Base-by-base conservation (phyloP, 2,888 invertebrate genomes). In the Diadegma fenestrale region DNA sequence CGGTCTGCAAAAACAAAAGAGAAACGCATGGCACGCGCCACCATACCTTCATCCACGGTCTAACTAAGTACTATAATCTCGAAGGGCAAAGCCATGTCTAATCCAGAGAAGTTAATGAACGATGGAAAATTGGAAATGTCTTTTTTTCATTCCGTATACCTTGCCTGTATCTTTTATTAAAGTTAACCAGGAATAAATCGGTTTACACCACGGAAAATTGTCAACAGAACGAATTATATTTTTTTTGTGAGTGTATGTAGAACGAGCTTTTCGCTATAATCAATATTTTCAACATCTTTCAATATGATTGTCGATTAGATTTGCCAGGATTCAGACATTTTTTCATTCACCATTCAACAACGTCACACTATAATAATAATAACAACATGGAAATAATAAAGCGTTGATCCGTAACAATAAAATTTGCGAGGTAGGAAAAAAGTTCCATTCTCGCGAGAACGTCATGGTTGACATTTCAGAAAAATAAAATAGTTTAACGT, bases 1-100 rank as follows among this genome's bases (percentile, higher is more conserved):
- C 88, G 90, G 90, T 90, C 91, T 92, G 92, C 91, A 93, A 92
- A 93, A 93, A 92, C 92, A 93, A 93, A 93, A 93, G 92, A 91
- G 91, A 90, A 90, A 90, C 90, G 90, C 89, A 90, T 91, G 91
- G 89, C 92, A 90, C 91, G 91, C 88, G 92, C 90, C 88, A 87
- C 86, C 84, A 88, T 89, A 89, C 88, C 80, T 51, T 87, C 71
- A 58, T 80, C 66, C 76, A 68, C 73, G 72, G 69, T 73, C 82
- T 43, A 85, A 69, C 78, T 76, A 54, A 54, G 54, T 54, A 76
- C 66, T 72, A 61, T 82, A 51, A 30, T 76, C 69, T 66, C 51
- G 61, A 45, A 80, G 51, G 48, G 48, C 26, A 45, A 17, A 66
- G 54, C 22, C 43, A 71, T 54, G 61, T 12, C 66, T 17, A 66